Evolutionary conservation across 2,797 vertebrate genomes (phyloP).

Genomic region (Bothrops alternatus): DNA sequence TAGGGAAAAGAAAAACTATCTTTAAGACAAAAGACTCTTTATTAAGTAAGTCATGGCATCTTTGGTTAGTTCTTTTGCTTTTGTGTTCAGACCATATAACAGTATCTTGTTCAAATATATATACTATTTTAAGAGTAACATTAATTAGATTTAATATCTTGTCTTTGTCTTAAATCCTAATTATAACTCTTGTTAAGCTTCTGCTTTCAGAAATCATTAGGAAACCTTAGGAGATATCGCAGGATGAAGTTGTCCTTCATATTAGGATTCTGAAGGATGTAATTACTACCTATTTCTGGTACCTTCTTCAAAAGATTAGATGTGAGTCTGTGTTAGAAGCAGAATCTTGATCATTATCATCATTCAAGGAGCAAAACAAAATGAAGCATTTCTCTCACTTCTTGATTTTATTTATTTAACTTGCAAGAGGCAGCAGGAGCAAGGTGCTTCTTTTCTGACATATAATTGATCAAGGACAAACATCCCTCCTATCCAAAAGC

Average conservation of each 20-base stretch:
- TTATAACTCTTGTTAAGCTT: background rate
- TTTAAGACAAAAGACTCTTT: conserved; percentile 74
- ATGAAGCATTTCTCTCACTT: background rate
- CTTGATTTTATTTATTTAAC: background rate
- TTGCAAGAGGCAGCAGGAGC: background rate
- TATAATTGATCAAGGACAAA: background rate
- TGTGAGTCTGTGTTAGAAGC: background rate
- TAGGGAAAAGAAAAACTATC: conserved; percentile 75
- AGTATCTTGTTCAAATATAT: conserved; percentile 12
- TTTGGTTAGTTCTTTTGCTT: conserved; percentile 17
- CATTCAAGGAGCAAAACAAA: background rate
- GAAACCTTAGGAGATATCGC: background rate
- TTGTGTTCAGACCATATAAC: background rate
- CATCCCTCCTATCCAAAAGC: background rate
- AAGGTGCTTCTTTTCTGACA: background rate
- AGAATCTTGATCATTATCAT: background rate
- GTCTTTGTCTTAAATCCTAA: background rate
- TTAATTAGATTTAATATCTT: background rate
- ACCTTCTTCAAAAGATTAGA: background rate
- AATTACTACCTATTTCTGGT: background rate
- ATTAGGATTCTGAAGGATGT: background rate
- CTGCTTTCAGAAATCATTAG: background rate
- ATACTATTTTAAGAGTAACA: background rate
- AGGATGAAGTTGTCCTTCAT: background rate
- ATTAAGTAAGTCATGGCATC: conserved; percentile 68